A percentile compares a stretch with the other conserved stretches of the same genome.
phyloP scores from a whole-genome alignment of 2,113 vertebrate genomes.

The Cichladusa arquata region DNA sequence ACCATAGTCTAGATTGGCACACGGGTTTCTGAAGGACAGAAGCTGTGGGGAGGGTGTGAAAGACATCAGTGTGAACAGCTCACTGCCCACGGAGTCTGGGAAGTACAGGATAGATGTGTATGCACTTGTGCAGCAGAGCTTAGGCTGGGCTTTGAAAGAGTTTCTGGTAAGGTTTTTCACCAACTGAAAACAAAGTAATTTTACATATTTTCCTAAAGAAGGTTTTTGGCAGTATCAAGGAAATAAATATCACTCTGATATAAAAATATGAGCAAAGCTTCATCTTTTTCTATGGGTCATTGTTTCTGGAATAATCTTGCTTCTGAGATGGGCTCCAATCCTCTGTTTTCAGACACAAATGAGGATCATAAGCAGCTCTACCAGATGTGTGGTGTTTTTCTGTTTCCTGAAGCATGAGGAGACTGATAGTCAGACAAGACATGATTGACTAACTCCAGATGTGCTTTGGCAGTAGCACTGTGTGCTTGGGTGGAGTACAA shows the following conservation, averaged over 20 bases:
- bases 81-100: background rate
- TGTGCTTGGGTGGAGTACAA: background rate
- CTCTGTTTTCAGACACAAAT: background rate
- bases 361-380: background rate
- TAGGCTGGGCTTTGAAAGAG: background rate
- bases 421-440: background rate
- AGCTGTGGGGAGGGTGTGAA: background rate
- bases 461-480: background rate
- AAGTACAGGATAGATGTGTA: background rate
- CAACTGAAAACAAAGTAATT: background rate
- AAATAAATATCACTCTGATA: background rate
- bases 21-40: background rate
- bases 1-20: background rate
- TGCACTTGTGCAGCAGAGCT: background rate
- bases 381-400: background rate
- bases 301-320: background rate
- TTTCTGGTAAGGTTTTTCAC: background rate
- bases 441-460: background rate
- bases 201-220: background rate
- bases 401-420: background rate
- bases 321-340: background rate
- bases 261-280: background rate
- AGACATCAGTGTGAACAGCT: background rate
- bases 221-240: background rate
- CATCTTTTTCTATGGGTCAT: background rate